Base-by-base conservation (phyloP, 2,113 vertebrate species). In the Hippopotamus amphibius region DNA sequence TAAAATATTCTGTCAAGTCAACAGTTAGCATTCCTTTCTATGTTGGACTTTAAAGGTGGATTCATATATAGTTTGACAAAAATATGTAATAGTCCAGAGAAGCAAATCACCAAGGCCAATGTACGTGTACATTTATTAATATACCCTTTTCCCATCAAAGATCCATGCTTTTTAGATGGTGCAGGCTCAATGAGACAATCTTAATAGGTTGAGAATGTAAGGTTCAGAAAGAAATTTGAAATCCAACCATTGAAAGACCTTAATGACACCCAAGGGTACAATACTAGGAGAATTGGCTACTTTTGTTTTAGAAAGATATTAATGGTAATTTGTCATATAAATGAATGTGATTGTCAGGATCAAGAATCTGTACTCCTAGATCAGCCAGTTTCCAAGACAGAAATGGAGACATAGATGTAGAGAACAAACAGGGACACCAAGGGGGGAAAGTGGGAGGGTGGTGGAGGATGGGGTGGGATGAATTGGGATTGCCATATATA, bases 161-260 rank as follows among this genome's bases (percentile, higher is more conserved):
- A 71, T 28, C 37, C 61, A 63, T 71, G 26, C 15, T 74, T 55
- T 46, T 72, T n/a, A 26, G 37, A 94, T 83, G 26, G 12, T 55
- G 30, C 17, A 66, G 57, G 30, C 11, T 88, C 30, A 88, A 26
- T 72, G 50, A 92, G 21, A 61, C n/a, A 72, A 37, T 55, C 17
- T 48, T 88, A 30, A 55, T 41, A 92, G 30, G 11, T 80, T 12
- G 21, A 69, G 33, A 85, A 74, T 43, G 12, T 69, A 77, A 94
- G 17, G 90, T 90, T 94, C 46, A 92, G 13, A 24, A 30, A 83
- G 1, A 1, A 95, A 71, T 89, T 86, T 59, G 79, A 92, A 96
- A 87, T 57, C 7, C 71, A 77, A 21, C 37, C 28, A 61, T 9
- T 74, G 71, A 88, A 94, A 74, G 28, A 55, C 5, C 11, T 80